Base-by-base conservation (phyloP, 2,888 invertebrate genomes). In the Notodonta dromedarius region DNA sequence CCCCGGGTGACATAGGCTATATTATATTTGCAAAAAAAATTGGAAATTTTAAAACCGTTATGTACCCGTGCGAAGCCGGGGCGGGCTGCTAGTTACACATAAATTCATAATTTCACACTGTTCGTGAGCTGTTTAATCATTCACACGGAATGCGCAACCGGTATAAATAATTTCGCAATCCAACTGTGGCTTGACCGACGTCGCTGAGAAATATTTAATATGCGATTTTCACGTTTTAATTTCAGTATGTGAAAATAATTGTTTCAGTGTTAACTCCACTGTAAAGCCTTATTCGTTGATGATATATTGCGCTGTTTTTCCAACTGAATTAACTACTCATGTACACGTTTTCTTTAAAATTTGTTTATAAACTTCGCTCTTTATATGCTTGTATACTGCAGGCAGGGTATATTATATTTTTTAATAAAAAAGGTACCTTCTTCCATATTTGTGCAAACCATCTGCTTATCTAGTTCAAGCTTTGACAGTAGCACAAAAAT, bases 81-180 rank as follows among this genome's bases (percentile, higher is more conserved):
- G 24, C 24, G 24, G 24, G 24, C 24, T 2, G 24, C 24, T 63
- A 71, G 66, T 71, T 71, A 64, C 67, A 62, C 62, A 57, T 55
- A 59, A 59, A 58, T 64, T 61, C 50, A 46, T 62, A 55, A 62
- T 66, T 74, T 60, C 32, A 61, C 63, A 50, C 50, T 57, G 16
- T 44, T 46, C 54, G 54, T 39, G 52, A 12, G 46, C 6, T 51
- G 12, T 52, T 35, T n/a, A 52, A 53, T 59, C 51, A 55, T 57
- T 59, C 46, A 48, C 44, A 32, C 14, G 16, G 9, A 61, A 60
- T 58, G 57, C 53, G 13, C 50, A 56, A 24, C 46, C 12, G 52
- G 24, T 14, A 57, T 62, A n/a, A 11, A 62, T 61, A 24, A 58
- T 66, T 58, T 62, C 63, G 58, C 52, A 46, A 24, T 60, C 55